Conservation (phyloP, 2,113 vertebrate genomes). For the Dasyprocta punctata region DNA sequence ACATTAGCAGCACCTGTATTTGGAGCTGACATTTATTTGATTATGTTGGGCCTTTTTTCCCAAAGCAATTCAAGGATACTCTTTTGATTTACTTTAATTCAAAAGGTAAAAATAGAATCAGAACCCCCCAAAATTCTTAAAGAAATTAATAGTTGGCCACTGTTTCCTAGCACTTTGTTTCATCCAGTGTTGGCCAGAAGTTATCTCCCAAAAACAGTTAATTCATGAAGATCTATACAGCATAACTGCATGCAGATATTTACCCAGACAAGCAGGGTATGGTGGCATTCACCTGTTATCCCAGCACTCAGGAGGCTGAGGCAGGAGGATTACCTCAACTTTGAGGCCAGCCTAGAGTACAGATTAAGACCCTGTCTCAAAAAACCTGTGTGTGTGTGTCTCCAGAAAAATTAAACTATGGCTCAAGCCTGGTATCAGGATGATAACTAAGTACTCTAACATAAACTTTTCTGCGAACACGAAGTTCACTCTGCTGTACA, state of each 20-base stretch:
- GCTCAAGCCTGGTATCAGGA: neutral
- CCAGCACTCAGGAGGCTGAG: neutral
- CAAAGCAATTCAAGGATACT: neutral
- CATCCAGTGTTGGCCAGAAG: neutral
- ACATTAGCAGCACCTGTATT: constrained; percentile 46
- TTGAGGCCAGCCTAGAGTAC: too few species aligned
- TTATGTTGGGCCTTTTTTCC: constrained; percentile 2
- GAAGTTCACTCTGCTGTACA: neutral
- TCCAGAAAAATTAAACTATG: neutral
- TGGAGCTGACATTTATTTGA: constrained; percentile 46
- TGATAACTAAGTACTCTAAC: constrained; percentile 21
- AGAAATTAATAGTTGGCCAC: neutral
- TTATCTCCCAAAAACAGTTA: constrained; percentile 23
- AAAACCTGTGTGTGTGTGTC: too few species aligned
- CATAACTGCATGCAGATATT: constrained; percentile 9
- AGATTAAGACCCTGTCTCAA: too few species aligned
- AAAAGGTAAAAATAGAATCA: constrained; percentile 8
- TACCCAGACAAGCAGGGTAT: neutral
- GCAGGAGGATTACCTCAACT: too few species aligned
- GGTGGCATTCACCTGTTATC: neutral
- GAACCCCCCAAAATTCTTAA: constrained; percentile 45
- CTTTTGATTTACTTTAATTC: constrained; percentile 51
- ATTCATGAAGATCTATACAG: constrained; percentile 4
- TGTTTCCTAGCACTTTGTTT: neutral
- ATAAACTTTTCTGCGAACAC: neutral